Base-by-base conservation (phyloP, 2,888 invertebrate genomes). In the Dynastes grantii region DNA sequence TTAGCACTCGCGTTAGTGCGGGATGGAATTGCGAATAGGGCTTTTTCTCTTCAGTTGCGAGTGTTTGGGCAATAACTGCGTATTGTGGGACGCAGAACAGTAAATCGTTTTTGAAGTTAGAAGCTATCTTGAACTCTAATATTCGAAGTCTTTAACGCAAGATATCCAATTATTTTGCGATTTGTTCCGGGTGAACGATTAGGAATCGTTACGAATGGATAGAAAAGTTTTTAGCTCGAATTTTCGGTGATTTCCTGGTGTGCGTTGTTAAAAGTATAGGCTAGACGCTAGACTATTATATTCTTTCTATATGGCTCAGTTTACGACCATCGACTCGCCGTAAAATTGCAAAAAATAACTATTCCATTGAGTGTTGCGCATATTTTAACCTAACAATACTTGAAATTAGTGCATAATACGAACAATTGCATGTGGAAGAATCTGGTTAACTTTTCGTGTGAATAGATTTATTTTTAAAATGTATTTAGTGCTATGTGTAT, bases 271-370 rank as follows among this genome's bases (percentile, higher is more conserved):
- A 22, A 29, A 49, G 29, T 68, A 16, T 27, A n/a, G 27, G 32
- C 5, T 37, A 32, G 32, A 32, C 51, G 32, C 5, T 37, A 32
- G 32, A 32, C 51, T 0, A 13, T 45, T 58, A 11, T 58, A 2
- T 58, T 58, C 0, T 58, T 58, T 58, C 55, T 58, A 16, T 9
- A 2, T n/a, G 8, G 8, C n/a, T 58, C 22, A 22, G 55, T 27
- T 58, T 58, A 27, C 55, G 55, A 22, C 55, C 22, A n/a, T 29
- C 40, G 37, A 5, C 9, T 11, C 2, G 61, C 27, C 16, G 29
- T 75, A 61, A 75, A 75, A n/a, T 40, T 73, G 32, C 27, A 22
- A 16, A 73, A 73, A 40, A 73, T 73, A 61, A 73, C 16, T 40
- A 61, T 58, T 40, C 58, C 58, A 73, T 73, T 22, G 9, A 58